Conservation (phyloP, 2,888 invertebrate species). For the Leucozona laternaria region DNA sequence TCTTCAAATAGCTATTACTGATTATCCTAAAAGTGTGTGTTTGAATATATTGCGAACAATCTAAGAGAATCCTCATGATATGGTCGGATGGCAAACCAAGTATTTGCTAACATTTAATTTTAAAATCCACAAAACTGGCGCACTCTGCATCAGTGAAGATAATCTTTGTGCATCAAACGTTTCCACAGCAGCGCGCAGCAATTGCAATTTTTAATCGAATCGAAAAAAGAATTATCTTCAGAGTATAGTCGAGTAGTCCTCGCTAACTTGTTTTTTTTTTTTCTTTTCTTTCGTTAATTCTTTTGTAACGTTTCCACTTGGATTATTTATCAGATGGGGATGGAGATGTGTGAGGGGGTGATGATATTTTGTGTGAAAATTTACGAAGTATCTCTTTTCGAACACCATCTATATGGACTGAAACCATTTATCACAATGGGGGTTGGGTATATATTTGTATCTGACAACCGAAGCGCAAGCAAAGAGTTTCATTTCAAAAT, state of each 20-base stretch:
- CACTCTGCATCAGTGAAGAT: background rate
- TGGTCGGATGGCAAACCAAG: background rate
- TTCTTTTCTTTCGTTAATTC: too few relatives aligned
- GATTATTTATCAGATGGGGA: background rate
- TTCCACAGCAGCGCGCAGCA: background rate
- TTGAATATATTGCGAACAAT: background rate
- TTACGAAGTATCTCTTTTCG: background rate
- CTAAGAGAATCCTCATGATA: background rate
- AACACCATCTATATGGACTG: background rate
- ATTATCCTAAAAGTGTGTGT: background rate
- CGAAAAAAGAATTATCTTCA: background rate
- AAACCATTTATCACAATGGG: slow-evolving; percentile 6
- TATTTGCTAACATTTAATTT: slow-evolving; percentile 15
- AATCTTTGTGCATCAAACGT: background rate
- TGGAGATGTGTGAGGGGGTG: background rate
- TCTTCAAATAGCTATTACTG: slow-evolving; percentile 10
- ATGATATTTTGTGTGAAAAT: background rate
- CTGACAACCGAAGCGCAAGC: background rate
- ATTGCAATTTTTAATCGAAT: background rate
- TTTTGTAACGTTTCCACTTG: background rate
- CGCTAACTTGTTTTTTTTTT: too few relatives aligned
- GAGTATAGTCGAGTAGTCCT: background rate
- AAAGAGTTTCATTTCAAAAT: background rate
- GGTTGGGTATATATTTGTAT: background rate
- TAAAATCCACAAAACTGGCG: background rate